Conservation (phyloP, 1,140 invertebrate genomes). For the Drosophila equinoxialis region DNA sequence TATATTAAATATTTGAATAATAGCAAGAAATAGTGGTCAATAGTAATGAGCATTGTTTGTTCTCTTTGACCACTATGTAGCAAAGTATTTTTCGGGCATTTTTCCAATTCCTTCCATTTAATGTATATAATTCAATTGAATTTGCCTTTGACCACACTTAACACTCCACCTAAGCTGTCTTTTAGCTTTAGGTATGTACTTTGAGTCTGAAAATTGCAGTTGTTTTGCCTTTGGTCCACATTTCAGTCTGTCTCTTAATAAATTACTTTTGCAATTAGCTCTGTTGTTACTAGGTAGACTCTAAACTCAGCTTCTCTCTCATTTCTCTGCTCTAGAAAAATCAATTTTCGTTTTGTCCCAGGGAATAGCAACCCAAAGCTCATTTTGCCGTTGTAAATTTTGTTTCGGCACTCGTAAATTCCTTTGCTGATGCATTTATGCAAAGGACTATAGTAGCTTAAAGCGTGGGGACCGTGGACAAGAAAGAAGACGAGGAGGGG, state of each 20-base stretch:
- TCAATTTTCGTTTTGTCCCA: slow-evolving; percentile 64
- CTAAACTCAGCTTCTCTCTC: background rate
- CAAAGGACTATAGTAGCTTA: slow-evolving; percentile 34
- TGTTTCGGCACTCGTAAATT: slow-evolving; percentile 67
- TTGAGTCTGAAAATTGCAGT: slow-evolving; percentile 45
- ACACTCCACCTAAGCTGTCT: background rate
- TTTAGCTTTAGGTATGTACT: slow-evolving; percentile 9
- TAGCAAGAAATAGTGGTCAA: no score
- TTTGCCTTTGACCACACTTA: slow-evolving; percentile 41
- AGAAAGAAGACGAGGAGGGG: background rate
- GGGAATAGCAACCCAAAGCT: slow-evolving; percentile 39
- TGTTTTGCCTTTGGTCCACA: slow-evolving; percentile 16
- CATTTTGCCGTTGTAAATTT: slow-evolving; percentile 65
- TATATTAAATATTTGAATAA: slow-evolving; percentile 20
- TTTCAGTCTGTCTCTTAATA: slow-evolving; percentile 40
- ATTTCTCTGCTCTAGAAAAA: slow-evolving; percentile 34
- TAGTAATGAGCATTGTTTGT: no score
- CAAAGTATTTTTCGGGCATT: no score
- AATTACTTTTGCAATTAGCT: slow-evolving; percentile 76
- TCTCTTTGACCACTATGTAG: no score
- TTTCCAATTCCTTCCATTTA: slow-evolving; percentile 44
- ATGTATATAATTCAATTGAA: slow-evolving; percentile 63
- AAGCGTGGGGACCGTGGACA: slow-evolving; percentile 1
- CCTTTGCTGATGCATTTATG: slow-evolving; percentile 74
- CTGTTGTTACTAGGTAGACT: background rate